Percentiles rank a stretch among this genome's conserved stretches.
Evolutionary conservation across 2,113 vertebrate species (phyloP).

Genomic region (Phylloscopus whistleri): DNA sequence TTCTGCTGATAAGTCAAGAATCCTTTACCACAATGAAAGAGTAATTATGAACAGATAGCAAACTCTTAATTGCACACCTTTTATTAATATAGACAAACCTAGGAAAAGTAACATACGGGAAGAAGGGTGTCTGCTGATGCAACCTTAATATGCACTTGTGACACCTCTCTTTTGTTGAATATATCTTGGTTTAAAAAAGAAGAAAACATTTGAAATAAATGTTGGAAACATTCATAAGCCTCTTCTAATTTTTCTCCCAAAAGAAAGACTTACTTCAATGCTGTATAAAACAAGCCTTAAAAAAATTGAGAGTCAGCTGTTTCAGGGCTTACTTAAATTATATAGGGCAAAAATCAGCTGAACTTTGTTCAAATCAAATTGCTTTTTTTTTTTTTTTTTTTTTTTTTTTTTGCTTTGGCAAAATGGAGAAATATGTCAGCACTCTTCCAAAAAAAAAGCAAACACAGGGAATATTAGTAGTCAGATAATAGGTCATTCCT

Average conservation of each 20-base stretch:
- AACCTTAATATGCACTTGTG: neutral
- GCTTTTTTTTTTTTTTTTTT: neutral
- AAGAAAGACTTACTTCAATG: neutral
- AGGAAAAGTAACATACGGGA: neutral
- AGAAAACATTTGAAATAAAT: neutral
- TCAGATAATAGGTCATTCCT: neutral
- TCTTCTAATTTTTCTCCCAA: neutral
- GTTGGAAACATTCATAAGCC: neutral
- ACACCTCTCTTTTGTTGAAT: neutral
- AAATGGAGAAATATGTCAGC: neutral
- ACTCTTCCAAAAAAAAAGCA: conserved; percentile 2
- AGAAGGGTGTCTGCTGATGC: neutral
- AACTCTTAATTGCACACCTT: neutral
- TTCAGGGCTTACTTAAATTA: neutral
- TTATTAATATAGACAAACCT: neutral
- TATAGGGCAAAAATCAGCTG: neutral
- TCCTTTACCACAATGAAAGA: neutral
- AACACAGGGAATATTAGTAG: neutral
- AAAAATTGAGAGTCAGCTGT: neutral
- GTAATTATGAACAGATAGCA: neutral
- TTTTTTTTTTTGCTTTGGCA: neutral
- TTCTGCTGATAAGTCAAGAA: neutral
- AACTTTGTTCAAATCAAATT: neutral
- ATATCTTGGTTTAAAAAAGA: neutral
- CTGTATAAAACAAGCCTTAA: neutral